These are phyloP conservation scores for Sinocyclocheilus rhinocerous DNA, from an alignment of 2,113 vertebrate species.

Conservation along the genomic window DNA sequence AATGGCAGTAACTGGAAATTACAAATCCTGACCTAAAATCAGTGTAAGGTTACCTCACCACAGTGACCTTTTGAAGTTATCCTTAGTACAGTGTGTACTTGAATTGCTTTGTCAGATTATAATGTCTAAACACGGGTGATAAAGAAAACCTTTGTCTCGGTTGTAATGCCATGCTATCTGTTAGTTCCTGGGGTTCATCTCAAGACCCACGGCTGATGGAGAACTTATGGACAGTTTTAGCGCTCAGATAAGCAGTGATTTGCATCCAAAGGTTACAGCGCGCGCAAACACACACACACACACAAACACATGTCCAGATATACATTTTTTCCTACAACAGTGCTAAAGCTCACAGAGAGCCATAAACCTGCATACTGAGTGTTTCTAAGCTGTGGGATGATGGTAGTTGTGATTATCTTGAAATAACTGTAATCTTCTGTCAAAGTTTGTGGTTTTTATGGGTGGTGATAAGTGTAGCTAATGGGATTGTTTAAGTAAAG, in stretches of 20 bases:
- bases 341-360: not conserved
- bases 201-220: not conserved
- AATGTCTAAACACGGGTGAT: not conserved
- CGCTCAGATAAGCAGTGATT: not conserved
- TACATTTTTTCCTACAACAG: slow-evolving; percentile 18
- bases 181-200: not conserved
- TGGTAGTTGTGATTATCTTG: slow-evolving; percentile 48
- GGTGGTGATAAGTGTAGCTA: slow-evolving; percentile 44
- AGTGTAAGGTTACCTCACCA: not conserved
- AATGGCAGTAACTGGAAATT: not conserved
- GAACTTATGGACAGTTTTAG: not conserved
- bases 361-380: slow-evolving; percentile 14
- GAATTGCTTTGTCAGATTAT: slow-evolving; percentile 1
- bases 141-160: slow-evolving; percentile 1
- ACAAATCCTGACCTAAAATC: not conserved
- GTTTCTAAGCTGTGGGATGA: slow-evolving; percentile 47
- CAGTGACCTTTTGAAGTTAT: not conserved
- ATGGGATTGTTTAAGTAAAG: slow-evolving; percentile 40
- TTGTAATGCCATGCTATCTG: not conserved
- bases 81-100: not conserved
- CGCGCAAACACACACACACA: not conserved
- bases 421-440: slow-evolving; percentile 58
- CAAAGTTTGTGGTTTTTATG: slow-evolving; percentile 48
- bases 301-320: not conserved
- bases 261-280: slow-evolving; percentile 34